A percentile compares a stretch with the other conserved stretches of the same genome.
Evolutionary conservation across 2,888 invertebrate species (phyloP).

Genomic region (Venusia cambrica): DNA sequence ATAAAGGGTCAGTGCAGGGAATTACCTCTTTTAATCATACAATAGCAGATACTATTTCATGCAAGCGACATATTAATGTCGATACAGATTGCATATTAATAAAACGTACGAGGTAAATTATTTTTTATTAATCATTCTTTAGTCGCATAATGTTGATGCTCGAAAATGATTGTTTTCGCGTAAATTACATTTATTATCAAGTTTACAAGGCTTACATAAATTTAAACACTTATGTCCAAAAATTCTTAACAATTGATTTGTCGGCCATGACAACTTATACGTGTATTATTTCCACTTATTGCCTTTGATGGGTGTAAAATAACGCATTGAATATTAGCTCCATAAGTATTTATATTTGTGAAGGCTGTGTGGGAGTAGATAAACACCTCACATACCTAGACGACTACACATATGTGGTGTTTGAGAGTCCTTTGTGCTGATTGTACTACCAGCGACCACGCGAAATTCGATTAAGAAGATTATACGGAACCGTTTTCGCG

Average conservation of each 20-base stretch:
- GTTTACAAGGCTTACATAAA: no score
- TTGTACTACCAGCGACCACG: neutral
- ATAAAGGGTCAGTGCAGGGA: constrained; percentile 68
- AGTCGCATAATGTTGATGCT: constrained; percentile 7
- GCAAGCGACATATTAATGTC: constrained; percentile 21
- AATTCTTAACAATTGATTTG: constrained; percentile 13
- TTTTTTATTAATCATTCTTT: constrained; percentile 12
- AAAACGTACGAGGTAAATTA: constrained; percentile 18
- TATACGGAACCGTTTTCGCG: no score
- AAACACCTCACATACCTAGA: neutral
- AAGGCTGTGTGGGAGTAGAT: constrained; percentile 20
- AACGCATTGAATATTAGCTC: constrained; percentile 27
- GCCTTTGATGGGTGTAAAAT: constrained; percentile 33
- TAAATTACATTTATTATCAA: no score
- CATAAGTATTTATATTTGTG: constrained; percentile 25
- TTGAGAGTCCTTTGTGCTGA: constrained; percentile 6
- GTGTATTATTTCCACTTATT: constrained; percentile 34
- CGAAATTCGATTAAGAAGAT: neutral
- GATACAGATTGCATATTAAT: constrained; percentile 26
- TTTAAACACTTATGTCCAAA: constrained; percentile 5
- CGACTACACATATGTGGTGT: no score
- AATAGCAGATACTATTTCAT: constrained; percentile 22
- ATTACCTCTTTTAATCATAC: constrained; percentile 30
- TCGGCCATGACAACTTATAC: constrained; percentile 30
- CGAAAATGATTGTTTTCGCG: no score